Conservation (phyloP, 2,797 vertebrate genomes). For the Dryobates pubescens region DNA sequence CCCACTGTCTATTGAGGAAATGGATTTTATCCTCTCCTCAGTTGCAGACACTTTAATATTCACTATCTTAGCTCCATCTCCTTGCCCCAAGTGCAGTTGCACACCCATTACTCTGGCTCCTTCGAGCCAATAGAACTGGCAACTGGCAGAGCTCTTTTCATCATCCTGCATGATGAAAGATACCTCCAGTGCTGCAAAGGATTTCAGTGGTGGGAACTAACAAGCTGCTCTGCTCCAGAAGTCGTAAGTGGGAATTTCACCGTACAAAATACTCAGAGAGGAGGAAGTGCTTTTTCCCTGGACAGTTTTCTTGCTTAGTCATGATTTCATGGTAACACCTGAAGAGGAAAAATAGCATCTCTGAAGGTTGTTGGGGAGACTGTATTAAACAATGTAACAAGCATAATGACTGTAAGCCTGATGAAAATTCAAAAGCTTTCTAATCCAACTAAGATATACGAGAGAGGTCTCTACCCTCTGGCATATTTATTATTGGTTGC, state of each 20-base stretch:
- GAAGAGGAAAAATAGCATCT: neutral
- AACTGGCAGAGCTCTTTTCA: neutral
- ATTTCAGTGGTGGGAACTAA: neutral
- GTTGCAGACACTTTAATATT: neutral
- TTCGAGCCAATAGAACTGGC: neutral
- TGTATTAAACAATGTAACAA: neutral
- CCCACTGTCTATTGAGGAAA: neutral
- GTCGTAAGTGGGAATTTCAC: neutral
- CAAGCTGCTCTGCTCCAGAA: neutral
- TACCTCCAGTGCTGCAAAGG: neutral
- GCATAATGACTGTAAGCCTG: neutral
- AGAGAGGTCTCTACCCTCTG: neutral
- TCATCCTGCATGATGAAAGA: neutral
- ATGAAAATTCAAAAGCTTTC: slow-evolving; percentile 35
- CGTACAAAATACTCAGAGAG: neutral
- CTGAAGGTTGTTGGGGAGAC: neutral
- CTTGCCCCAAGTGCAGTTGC: neutral
- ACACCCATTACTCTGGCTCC: neutral
- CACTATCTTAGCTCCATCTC: neutral
- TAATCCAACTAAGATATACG: neutral
- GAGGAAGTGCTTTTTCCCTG: neutral
- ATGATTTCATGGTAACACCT: neutral
- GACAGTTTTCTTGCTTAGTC: neutral
- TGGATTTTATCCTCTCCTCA: neutral
- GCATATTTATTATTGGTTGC: neutral